Percentiles rank a stretch among this genome's conserved stretches.
Evolutionary conservation across 1,140 invertebrate genomes (phyloP).

Genomic region (Eciton burchellii): DNA sequence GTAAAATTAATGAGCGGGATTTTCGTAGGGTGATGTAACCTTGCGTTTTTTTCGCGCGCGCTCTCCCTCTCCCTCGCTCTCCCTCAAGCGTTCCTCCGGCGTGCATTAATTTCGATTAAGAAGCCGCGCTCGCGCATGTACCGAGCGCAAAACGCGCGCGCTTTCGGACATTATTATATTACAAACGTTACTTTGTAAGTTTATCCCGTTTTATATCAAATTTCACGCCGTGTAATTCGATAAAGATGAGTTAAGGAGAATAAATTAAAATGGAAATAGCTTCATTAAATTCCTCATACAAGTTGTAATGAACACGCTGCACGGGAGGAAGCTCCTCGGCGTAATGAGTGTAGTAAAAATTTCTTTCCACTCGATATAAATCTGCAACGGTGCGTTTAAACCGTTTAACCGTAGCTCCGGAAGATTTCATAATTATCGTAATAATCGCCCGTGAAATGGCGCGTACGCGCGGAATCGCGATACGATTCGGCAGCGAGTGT

Average conservation of each 20-base stretch:
- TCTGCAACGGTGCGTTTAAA: not conserved
- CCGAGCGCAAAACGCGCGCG: not conserved
- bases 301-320: constrained; percentile 44
- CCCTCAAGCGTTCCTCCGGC: not conserved
- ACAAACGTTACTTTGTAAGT: constrained; percentile 36
- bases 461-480: not conserved
- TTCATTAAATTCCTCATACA: constrained; percentile 45
- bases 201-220: constrained; percentile 47
- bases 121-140: not conserved
- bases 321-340: not conserved
- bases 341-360: constrained; percentile 36
- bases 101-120: constrained; percentile 48
- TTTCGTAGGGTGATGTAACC: constrained; percentile 1
- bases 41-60: not conserved
- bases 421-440: constrained; percentile 10
- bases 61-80: not conserved
- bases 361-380: constrained; percentile 3
- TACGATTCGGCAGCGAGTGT: not conserved
- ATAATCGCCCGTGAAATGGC: not conserved
- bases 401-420: not conserved
- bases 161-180: constrained; percentile 41
- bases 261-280: constrained; percentile 59
- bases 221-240: constrained; percentile 37
- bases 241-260: constrained; percentile 56
- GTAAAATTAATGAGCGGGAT: constrained; percentile 41